Evolutionary conservation across 2,888 invertebrate species (phyloP).

Genomic region (Dione vanillae): DNA sequence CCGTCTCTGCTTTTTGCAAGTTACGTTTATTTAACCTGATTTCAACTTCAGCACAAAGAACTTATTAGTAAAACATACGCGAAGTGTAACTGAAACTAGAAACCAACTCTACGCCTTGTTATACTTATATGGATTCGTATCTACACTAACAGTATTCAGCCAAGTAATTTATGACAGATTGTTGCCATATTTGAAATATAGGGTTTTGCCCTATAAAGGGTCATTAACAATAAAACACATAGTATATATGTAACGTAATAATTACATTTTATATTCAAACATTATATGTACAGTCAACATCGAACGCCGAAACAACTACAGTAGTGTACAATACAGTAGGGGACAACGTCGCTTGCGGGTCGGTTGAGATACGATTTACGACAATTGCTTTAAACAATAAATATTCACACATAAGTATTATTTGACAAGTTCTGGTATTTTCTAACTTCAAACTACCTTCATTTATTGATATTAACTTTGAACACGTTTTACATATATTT

Average conservation of each 20-base stretch:
- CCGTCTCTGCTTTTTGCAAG: too few species aligned
- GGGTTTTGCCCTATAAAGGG: too few species aligned
- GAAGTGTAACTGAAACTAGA: too few species aligned
- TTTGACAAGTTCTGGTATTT: not conserved
- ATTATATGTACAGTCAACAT: slow-evolving; percentile 79
- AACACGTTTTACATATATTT: not conserved
- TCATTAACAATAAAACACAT: slow-evolving; percentile 53
- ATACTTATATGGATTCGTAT: too few species aligned
- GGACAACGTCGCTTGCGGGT: slow-evolving; percentile 58
- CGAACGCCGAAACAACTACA: slow-evolving; percentile 73
- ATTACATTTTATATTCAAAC: slow-evolving; percentile 73
- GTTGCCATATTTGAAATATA: too few species aligned
- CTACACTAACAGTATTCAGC: too few species aligned
- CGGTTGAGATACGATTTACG: slow-evolving; percentile 1
- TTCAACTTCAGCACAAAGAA: too few species aligned
- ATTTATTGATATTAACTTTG: not conserved
- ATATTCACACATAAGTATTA: not conserved
- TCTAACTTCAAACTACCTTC: not conserved
- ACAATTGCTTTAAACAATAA: not conserved
- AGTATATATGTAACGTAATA: slow-evolving; percentile 71
- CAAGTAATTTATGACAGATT: too few species aligned
- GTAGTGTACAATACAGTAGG: slow-evolving; percentile 68
- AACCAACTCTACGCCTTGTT: too few species aligned
- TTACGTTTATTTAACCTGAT: too few species aligned
- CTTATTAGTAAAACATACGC: too few species aligned